Evolutionary conservation across 64 coral and sea anemone genomes (phyloP), one percentile per base, ranked within the genome.

Genomic region (Actinia equina): DNA sequence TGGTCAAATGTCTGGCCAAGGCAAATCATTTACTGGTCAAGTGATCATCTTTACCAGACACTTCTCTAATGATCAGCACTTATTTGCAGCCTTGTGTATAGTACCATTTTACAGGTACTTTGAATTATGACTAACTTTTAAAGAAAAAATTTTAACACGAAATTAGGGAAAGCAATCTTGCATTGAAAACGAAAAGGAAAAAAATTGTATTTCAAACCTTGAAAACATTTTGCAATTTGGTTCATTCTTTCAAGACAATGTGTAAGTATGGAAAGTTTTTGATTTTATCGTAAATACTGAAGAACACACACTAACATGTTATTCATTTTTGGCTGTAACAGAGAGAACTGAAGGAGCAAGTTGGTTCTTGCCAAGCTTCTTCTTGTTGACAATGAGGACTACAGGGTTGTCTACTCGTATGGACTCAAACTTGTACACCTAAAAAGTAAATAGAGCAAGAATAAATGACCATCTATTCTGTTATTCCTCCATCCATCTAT

Each of bases 371-470:
- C 93, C 93, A 88, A 99, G 91, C 86, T 99, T 99, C 82, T 89
- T 95, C 86, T 99, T 99, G 88, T 99, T 99, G 18, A 95, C 93
- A 20, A 95, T 93, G 64, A 99, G 64, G 16, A 99, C 97, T 15
- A 99, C 80, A 7, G 97, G 97, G 82, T 85, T 95, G 65, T 99
- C 91, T 62, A 95, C 93, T 78, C 97, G 88, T 43, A 99, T 91
- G 5, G 91, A 91, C 44, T 52, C 58, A 84, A 99, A 99, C 44
- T 95, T 85, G 90, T 95, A 95, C 76, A 51, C 78, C 97, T 99
- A 76, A 42, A 91, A 52, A 18, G 15, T 43, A 77, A 59, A n/a
- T 59, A 76, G 23, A 84, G 10, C 44, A 86, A 62, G 70, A 49
- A 17, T 15, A 13, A 41, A 30, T 74, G 30, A 37, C 30, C 69